Evolutionary conservation across 2,797 vertebrate genomes (phyloP).

Genomic region (Cynopterus sphinx): DNA sequence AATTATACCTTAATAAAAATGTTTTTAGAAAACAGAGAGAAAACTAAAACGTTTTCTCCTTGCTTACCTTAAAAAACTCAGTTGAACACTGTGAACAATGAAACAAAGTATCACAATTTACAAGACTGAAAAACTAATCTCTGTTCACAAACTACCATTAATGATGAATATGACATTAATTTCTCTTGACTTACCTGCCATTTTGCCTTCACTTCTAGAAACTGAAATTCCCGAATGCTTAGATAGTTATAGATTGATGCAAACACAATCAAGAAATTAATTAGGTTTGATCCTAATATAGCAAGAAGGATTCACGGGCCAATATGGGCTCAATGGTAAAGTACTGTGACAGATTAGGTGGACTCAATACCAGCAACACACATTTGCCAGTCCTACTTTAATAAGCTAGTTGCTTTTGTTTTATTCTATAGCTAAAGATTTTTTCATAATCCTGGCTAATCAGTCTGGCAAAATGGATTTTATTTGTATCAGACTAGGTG

Average conservation of each 20-base stretch:
- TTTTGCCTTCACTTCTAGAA: constrained; percentile 17
- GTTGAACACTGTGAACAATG: neutral
- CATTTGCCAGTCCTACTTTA: neutral
- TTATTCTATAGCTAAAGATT: neutral
- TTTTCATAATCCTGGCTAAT: neutral
- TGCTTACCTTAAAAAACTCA: neutral
- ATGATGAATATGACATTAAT: constrained; percentile 9
- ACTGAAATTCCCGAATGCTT: neutral
- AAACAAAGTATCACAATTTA: neutral
- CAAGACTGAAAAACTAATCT: constrained; percentile 24
- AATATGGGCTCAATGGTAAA: neutral
- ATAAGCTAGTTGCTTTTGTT: neutral
- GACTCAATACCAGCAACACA: neutral
- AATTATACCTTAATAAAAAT: neutral
- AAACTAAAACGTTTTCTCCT: neutral
- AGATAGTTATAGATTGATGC: neutral
- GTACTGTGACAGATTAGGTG: neutral
- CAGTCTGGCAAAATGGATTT: neutral
- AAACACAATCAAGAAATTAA: constrained; percentile 8
- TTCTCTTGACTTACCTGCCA: neutral
- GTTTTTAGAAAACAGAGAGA: neutral
- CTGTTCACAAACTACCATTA: constrained; percentile 11
- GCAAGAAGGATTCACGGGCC: neutral
- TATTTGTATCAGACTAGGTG: constrained; percentile 10
- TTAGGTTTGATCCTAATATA: neutral